A percentile compares a stretch with the other conserved stretches of the same genome.
Conservation (phyloP, 2,888 invertebrate genomes). For the Philereme transversata region DNA sequence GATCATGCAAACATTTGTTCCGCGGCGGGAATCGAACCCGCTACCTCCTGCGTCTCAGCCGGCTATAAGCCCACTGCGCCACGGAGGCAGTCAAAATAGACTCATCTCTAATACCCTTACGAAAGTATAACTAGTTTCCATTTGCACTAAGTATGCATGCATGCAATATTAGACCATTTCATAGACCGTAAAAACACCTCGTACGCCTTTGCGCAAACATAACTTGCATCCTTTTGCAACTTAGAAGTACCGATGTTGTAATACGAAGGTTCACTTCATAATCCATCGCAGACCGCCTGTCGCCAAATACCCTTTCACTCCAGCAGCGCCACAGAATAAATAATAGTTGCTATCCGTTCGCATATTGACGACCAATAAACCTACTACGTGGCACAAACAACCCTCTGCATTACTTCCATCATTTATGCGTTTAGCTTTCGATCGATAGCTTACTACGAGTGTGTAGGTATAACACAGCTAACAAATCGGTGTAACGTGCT, state of each 20-base stretch:
- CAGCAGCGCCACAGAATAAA: slow-evolving; percentile 26
- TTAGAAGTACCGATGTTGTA: not conserved
- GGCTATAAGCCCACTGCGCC: too few relatives aligned
- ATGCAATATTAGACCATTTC: too few relatives aligned
- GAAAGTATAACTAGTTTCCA: too few relatives aligned
- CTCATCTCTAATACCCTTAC: too few relatives aligned
- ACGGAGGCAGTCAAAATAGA: too few relatives aligned
- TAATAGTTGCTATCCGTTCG: slow-evolving; percentile 41
- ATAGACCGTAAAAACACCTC: too few relatives aligned
- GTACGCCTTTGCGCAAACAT: too few relatives aligned
- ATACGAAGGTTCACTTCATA: slow-evolving; percentile 39
- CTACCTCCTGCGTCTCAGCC: too few relatives aligned
- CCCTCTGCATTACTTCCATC: slow-evolving; percentile 44
- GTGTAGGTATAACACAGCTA: slow-evolving; percentile 20
- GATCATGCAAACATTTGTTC: too few relatives aligned
- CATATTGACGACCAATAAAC: slow-evolving; percentile 60
- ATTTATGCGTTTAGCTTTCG: slow-evolving; percentile 34
- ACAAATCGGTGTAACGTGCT: slow-evolving; percentile 32
- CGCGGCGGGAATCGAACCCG: too few relatives aligned
- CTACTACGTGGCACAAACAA: slow-evolving; percentile 47
- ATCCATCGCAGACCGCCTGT: slow-evolving; percentile 59
- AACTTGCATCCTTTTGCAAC: too few relatives aligned
- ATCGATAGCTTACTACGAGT: slow-evolving; percentile 27
- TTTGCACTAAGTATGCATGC: too few relatives aligned
- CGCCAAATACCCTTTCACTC: slow-evolving; percentile 50